A percentile compares a stretch with the other conserved stretches of the same genome.
Conservation (phyloP, 2,888 invertebrate species). For the Ferrisia virgata region DNA sequence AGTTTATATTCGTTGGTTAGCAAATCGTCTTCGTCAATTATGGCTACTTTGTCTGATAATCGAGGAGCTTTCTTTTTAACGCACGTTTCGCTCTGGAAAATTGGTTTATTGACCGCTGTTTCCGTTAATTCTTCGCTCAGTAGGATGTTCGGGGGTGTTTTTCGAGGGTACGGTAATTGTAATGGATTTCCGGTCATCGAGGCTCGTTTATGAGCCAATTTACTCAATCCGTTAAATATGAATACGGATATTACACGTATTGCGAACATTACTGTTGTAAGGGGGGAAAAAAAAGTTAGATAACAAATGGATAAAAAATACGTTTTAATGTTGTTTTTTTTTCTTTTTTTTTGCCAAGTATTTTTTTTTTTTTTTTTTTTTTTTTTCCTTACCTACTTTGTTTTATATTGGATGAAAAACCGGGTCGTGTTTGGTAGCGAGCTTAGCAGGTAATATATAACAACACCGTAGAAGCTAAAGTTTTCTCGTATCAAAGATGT, state of each 20-base stretch:
- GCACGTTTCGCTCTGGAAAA: background rate
- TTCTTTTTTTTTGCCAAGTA: background rate
- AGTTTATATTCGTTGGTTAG: background rate
- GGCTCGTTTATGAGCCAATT: constrained; percentile 28
- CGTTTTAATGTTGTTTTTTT: no score
- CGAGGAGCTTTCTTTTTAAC: no score
- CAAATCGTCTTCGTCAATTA: background rate
- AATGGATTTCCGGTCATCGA: background rate
- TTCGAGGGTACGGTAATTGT: constrained; percentile 32
- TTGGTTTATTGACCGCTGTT: background rate
- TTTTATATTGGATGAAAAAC: background rate
- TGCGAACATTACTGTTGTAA: constrained; percentile 2
- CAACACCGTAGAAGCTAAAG: background rate
- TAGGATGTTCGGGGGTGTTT: background rate
- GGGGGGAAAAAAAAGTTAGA: background rate
- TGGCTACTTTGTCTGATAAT: background rate
- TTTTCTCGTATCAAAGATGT: constrained; percentile 1
- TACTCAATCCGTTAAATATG: constrained; percentile 39
- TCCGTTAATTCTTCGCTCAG: background rate
- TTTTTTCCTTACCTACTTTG: no score
- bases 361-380: background rate
- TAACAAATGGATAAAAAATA: background rate
- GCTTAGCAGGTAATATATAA: background rate
- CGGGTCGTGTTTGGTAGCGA: background rate
- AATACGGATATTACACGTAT: constrained; percentile 22